A percentile compares a stretch with the other conserved stretches of the same genome.
Evolutionary conservation across 2,888 invertebrate species (phyloP).

Genomic region (Orchestes rusci): DNA sequence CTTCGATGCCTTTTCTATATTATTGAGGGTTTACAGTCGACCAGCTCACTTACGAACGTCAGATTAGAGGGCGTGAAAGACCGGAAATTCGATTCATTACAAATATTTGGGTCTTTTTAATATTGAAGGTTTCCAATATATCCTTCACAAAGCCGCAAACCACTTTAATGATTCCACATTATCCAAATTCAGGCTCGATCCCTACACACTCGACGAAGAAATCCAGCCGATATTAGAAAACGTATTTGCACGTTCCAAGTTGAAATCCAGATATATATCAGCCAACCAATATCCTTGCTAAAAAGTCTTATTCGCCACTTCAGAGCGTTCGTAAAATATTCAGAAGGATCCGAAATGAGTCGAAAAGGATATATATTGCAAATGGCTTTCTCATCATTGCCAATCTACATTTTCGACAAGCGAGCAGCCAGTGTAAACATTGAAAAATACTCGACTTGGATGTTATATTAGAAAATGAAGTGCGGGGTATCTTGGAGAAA

Average conservation of each 20-base stretch:
- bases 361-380: constrained; percentile 37
- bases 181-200: too few relatives aligned
- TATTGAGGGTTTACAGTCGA: constrained; percentile 29
- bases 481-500: constrained; percentile 6
- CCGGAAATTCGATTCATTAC: too few relatives aligned
- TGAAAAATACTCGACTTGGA: constrained; percentile 43
- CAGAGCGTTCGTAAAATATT: constrained; percentile 23
- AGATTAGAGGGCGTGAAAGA: background rate
- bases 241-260: constrained; percentile 15
- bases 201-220: background rate
- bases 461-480: constrained; percentile 38
- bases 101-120: too few relatives aligned
- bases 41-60: constrained; percentile 15
- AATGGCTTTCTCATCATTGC: constrained; percentile 40
- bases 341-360: constrained; percentile 22
- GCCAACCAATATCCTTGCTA: constrained; percentile 18
- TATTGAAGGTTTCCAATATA: too few relatives aligned
- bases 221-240: constrained; percentile 10
- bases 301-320: constrained; percentile 22
- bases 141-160: too few relatives aligned
- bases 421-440: constrained; percentile 42
- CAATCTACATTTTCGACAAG: constrained; percentile 43
- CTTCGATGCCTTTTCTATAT: constrained; percentile 45
- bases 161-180: too few relatives aligned
- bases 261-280: constrained; percentile 16